phyloP scores from a whole-genome alignment of 2,113 vertebrate genomes.

The Octodon degus region DNA sequence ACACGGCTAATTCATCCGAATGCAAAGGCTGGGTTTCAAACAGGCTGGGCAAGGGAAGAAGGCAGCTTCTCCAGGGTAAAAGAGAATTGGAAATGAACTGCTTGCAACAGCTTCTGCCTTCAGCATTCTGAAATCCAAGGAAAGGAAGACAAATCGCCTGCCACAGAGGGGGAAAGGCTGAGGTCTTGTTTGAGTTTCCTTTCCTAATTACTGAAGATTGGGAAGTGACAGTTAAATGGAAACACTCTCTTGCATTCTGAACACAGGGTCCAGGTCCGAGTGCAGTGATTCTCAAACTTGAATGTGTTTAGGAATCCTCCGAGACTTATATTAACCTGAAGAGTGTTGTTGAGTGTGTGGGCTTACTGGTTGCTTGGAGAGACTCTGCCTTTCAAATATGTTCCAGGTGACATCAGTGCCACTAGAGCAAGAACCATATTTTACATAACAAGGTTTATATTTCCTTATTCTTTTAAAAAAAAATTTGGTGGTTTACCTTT shows the following conservation, averaged over 20 bases:
- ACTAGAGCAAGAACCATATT: neutral
- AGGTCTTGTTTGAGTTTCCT: constrained; percentile 19
- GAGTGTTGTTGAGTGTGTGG: neutral
- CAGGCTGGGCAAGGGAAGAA: neutral
- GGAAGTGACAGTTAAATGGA: neutral
- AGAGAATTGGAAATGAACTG: neutral
- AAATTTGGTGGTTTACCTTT: too few relatives aligned
- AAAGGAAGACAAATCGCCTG: constrained; percentile 52
- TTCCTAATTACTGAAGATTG: neutral
- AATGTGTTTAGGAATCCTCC: too few relatives aligned
- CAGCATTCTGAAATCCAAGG: neutral
- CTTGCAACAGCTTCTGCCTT: neutral
- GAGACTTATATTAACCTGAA: neutral
- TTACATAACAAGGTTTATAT: neutral
- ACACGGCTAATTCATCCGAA: constrained; percentile 68
- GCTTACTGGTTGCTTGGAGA: neutral
- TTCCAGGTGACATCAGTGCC: neutral
- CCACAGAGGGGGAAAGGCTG: neutral
- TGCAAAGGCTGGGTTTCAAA: neutral
- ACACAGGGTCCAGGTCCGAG: neutral
- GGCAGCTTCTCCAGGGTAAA: neutral
- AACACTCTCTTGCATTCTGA: neutral
- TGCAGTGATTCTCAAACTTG: neutral
- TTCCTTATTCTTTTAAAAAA: neutral
- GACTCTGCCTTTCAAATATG: neutral